Conservation (phyloP, 2,888 invertebrate species). For the Herminia tarsipennalis region DNA sequence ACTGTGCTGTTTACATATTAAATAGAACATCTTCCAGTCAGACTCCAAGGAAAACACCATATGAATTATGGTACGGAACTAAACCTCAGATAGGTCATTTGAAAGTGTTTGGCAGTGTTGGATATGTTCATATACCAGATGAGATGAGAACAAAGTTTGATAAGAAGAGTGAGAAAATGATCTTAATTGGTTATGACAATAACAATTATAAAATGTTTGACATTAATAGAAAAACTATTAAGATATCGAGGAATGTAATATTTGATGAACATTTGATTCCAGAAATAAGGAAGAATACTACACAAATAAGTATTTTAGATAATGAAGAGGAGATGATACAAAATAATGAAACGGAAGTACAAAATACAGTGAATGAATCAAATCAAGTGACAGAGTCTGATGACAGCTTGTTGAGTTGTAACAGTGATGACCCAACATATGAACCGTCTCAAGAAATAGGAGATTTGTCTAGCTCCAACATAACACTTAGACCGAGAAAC, state of each 20-base stretch:
- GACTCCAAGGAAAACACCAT: slow-evolving; percentile 36
- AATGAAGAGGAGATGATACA: background rate
- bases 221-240: slow-evolving; percentile 10
- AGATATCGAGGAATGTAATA: slow-evolving; percentile 38
- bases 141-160: slow-evolving; percentile 28
- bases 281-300: slow-evolving; percentile 14
- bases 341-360: too few relatives aligned
- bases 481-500: background rate
- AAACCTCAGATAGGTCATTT: slow-evolving; percentile 35
- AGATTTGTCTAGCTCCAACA: background rate
- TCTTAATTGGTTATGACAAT: slow-evolving; percentile 50
- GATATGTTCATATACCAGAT: slow-evolving; percentile 50
- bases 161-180: slow-evolving; percentile 35
- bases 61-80: slow-evolving; percentile 46
- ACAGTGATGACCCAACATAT: background rate
- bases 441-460: background rate
- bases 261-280: slow-evolving; percentile 32
- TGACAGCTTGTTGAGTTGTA: background rate
- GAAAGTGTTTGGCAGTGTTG: slow-evolving; percentile 42
- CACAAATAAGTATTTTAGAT: background rate
- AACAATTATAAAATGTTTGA: slow-evolving; percentile 48
- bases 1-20: slow-evolving; percentile 51
- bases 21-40: slow-evolving; percentile 50
- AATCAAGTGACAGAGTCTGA: background rate
- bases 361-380: background rate